A percentile compares a stretch with the other conserved stretches of the same genome.
These are phyloP conservation scores for Osmerus eperlanus DNA, from an alignment of 2,113 vertebrate species.

Conservation along the genomic window DNA sequence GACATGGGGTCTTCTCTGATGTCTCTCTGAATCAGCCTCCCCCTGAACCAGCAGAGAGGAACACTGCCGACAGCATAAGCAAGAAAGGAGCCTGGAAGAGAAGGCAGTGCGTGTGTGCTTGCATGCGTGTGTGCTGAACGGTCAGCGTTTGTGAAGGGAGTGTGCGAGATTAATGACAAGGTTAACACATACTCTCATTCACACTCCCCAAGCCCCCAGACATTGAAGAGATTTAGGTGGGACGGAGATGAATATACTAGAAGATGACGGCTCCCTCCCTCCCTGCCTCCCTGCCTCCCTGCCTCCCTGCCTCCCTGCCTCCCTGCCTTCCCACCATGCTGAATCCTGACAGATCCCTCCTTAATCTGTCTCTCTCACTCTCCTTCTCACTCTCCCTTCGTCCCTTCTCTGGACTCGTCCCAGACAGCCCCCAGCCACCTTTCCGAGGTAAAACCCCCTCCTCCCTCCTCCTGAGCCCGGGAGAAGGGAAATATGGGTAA, in stretches of 20 bases:
- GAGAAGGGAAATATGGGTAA: slow-evolving; percentile 33
- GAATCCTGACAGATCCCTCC: no score
- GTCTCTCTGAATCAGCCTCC: slow-evolving; percentile 15
- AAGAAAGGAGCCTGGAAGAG: background rate
- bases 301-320: no score
- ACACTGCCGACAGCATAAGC: background rate
- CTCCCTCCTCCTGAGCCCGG: background rate
- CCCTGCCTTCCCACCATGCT: background rate
- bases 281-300: background rate
- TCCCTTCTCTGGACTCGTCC: slow-evolving; percentile 35
- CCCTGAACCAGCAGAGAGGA: background rate
- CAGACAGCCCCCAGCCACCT: slow-evolving; percentile 28
- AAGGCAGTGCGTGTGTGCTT: background rate
- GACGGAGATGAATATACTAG: slow-evolving; percentile 23
- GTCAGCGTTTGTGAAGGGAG: slow-evolving; percentile 11
- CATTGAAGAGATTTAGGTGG: slow-evolving; percentile 21
- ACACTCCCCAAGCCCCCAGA: background rate
- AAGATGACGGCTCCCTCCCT: background rate
- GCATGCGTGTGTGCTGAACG: background rate
- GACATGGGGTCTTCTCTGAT: background rate
- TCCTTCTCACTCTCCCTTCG: background rate
- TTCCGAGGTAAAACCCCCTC: slow-evolving; percentile 32
- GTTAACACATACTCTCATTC: slow-evolving; percentile 29
- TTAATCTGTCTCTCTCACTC: no score
- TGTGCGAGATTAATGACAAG: slow-evolving; percentile 27